Conservation (phyloP, 2,888 invertebrate species). For the Drosophila fungiperda region DNA sequence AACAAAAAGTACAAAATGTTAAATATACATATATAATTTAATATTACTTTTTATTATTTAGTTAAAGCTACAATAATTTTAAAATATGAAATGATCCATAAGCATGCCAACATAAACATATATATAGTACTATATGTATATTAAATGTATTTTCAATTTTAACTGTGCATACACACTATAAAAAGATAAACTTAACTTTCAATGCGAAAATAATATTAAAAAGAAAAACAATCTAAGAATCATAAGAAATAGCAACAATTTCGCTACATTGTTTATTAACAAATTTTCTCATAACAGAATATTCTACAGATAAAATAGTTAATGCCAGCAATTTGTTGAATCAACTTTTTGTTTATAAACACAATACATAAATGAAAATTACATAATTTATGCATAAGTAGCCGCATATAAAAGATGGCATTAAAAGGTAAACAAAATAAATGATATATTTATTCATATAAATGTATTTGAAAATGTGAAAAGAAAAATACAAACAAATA, state of each 20-base stretch:
- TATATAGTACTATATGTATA: conserved; percentile 21
- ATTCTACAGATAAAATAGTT: conserved; percentile 51
- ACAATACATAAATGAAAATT: conserved; percentile 52
- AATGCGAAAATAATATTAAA: conserved; percentile 9
- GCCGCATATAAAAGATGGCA: conserved; percentile 68
- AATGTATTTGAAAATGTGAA: conserved; percentile 81
- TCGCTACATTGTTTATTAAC: conserved; percentile 49
- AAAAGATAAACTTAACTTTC: conserved; percentile 23
- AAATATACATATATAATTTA: conserved; percentile 81
- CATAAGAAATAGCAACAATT: conserved; percentile 47
- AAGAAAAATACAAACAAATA: conserved; percentile 75
- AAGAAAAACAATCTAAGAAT: conserved; percentile 30
- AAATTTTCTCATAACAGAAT: conserved; percentile 34
- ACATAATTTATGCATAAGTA: conserved; percentile 66
- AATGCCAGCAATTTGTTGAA: conserved; percentile 54
- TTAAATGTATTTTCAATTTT: conserved; percentile 43
- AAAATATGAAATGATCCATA: conserved; percentile 50
- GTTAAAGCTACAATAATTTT: conserved; percentile 70
- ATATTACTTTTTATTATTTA: conserved; percentile 73
- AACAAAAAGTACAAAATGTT: conserved; percentile 82
- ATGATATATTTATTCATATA: conserved; percentile 81
- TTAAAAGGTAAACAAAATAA: conserved; percentile 66
- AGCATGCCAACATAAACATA: conserved; percentile 55
- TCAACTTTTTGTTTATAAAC: conserved; percentile 49
- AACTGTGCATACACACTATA: conserved; percentile 46